These are phyloP conservation scores for Phalera bucephala DNA, from an alignment of 2,888 invertebrate genomes.

Conservation along the genomic window DNA sequence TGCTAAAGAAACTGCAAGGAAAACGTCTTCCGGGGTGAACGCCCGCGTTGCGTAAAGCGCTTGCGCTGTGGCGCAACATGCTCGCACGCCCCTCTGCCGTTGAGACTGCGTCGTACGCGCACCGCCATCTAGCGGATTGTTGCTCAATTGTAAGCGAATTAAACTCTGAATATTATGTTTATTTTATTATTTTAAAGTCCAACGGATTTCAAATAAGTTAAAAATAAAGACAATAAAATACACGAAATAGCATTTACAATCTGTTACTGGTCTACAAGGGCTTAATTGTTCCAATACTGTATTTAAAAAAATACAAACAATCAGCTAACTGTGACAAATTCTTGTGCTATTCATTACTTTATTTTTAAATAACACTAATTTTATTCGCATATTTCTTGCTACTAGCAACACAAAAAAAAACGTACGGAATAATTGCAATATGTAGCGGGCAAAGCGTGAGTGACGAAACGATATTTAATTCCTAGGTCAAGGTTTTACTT, in stretches of 20 bases:
- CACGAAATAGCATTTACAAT: no score
- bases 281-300: no score
- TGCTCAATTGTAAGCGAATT: conserved; percentile 21
- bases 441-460: conserved; percentile 42
- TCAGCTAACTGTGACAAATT: no score
- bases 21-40: conserved; percentile 82
- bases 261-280: no score
- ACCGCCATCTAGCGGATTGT: conserved; percentile 49
- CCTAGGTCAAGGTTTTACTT: conserved; percentile 80
- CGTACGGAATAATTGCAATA: conserved; percentile 50
- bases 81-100: conserved; percentile 48
- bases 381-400: conserved; percentile 10
- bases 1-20: conserved; percentile 79
- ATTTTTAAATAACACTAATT: no score
- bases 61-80: conserved; percentile 65
- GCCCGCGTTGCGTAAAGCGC: conserved; percentile 79
- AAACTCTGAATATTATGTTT: conserved; percentile 7
- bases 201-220: no score
- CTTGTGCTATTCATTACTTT: no score
- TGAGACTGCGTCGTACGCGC: conserved; percentile 32
- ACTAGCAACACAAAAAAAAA: conserved; percentile 21
- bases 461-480: conserved; percentile 75
- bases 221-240: no score
- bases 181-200: no score
- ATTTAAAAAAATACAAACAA: no score